Evolutionary conservation across 2,113 vertebrate genomes (phyloP).

Genomic region (Tenrec ecaudatus): DNA sequence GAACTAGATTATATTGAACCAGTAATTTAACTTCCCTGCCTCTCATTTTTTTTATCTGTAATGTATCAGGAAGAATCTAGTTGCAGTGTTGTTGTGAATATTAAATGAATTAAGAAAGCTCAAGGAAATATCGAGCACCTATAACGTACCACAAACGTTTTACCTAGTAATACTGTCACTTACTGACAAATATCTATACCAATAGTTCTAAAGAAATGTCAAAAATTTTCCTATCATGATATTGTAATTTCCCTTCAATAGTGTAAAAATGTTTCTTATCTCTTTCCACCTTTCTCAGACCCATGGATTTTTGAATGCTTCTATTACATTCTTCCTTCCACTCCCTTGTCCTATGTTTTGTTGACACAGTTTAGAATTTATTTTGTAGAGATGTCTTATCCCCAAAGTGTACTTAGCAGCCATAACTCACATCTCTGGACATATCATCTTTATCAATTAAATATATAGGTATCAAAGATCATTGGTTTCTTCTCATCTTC

Average conservation of each 20-base stretch:
- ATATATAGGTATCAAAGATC: background rate
- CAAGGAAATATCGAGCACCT: background rate
- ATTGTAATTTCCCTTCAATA: background rate
- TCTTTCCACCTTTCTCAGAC: background rate
- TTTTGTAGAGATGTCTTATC: background rate
- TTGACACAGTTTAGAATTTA: too few relatives aligned
- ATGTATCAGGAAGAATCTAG: background rate
- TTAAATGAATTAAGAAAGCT: background rate
- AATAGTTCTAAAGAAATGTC: background rate
- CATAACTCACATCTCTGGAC: background rate
- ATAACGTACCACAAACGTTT: background rate
- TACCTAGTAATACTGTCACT: background rate
- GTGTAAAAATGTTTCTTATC: background rate
- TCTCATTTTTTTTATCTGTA: background rate
- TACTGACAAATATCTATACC: background rate
- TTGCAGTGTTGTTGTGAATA: background rate
- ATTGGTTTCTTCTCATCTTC: background rate
- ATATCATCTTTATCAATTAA: background rate
- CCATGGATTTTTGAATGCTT: background rate
- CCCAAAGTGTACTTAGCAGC: background rate
- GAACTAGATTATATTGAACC: background rate
- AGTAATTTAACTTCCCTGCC: background rate
- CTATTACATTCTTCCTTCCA: background rate
- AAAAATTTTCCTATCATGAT: background rate
- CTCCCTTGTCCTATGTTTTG: too few relatives aligned